Base-by-base conservation (phyloP, 1,140 invertebrate species). In the Nymphalis io region DNA sequence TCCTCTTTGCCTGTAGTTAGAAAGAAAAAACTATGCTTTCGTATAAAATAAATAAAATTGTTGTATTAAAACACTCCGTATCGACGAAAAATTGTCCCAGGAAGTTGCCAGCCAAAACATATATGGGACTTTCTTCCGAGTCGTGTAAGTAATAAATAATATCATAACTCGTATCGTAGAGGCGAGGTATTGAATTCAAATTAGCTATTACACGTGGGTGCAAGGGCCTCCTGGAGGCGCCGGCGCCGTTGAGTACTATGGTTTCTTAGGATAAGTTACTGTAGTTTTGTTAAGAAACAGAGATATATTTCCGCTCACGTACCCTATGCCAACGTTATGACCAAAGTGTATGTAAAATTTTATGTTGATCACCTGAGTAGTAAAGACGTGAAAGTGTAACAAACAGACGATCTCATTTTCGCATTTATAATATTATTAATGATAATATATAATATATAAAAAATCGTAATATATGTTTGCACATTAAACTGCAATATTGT, bases 181-280 rank as follows among this genome's bases (percentile, higher is more conserved):
- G 62, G 62, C 62, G 58, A 38, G 48, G 55, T 63, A 72, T 75
- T 73, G 73, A 78, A 78, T 75, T 66, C 68, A 73, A 75, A 75
- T 73, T 46, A 75, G 55, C 60, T 63, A n/a, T 20, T 20, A 12
- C 60, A 48, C 33, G 67, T 61, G 46, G 65, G 65, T 53, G 64
- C 23, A 63, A 60, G 57, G 60, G 60, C 40, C 61, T 38, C 73
- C 53, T 44, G 60, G 61, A 68, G 73, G 70, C 70, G 66, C 73
- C 70, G 73, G 70, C 69, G 73, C 66, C 44, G 66, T 21, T 33
- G 2, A 8, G 2, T n/a, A 21, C 51, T 55, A 5, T 33, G 38
- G 1, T 65, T 5, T 16, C 51, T 65, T 18, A 16, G 16, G 46
- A 20, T 18, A 20, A 20, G 6, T 51, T 51, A 18, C 27, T 33